Evolutionary conservation across 2,888 invertebrate species (phyloP), one percentile per base, ranked within the genome.

Genomic region (Mesodorylaimus sp.): DNA sequence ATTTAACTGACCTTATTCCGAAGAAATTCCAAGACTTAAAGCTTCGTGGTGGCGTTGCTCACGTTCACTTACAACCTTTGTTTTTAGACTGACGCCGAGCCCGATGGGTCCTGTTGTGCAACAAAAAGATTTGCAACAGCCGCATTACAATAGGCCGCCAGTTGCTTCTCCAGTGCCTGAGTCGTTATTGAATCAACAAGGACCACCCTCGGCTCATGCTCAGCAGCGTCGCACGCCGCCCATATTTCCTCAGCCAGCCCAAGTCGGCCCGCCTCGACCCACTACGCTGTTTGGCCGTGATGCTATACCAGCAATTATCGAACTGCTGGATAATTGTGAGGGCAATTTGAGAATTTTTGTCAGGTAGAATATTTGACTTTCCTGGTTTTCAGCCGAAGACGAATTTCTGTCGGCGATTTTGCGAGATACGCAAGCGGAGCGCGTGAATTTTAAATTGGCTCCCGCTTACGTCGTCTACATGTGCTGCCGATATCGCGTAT

Each of bases 391-490:
- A 66, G 66, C 83, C 24, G 93, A 93, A 71, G 86, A 88, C 65
- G 79, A 82, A 58, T 87, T 93, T 70, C 74, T 95, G 47, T 80
- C 81, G 53, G 80, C 26, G 7, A 7, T 23, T 7, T 5, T 41
- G 19, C 19, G 19, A 7, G 42, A n/a, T 7, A 19, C 19, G 39
- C 29, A 19, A 24, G 38, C 24, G 45, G 50, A 43, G 39, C 59
- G 57, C 19, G 62, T 67, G 32, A 83, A 85, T 58, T 95, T 95
- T 73, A 88, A 89, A 66, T 75, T 97, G 54, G 86, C 95, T 1
- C 95, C 95, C 0, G 91, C 93, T 26, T 97, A 95, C 71, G 83
- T 89, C 1, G 76, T 97, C 25, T 97, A 97, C 70, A 75, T 97
- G 65, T 86, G 88, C 58, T 84, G 88, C 53, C 77, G 86, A 21